phyloP scores from a whole-genome alignment of 2,888 invertebrate species.

The Nowickia ferox region DNA sequence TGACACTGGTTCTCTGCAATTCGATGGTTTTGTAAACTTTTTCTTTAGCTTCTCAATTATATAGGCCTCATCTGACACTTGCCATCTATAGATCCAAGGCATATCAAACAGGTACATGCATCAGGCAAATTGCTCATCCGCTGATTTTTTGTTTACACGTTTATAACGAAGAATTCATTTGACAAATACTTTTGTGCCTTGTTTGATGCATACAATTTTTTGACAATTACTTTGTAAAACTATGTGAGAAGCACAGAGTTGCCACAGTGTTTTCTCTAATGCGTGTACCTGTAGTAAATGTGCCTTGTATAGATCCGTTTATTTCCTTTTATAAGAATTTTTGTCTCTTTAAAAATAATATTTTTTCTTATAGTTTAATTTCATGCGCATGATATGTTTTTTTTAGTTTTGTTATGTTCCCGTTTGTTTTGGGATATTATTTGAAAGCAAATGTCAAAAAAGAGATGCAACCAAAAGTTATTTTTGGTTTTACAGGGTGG shows the following conservation, averaged over 20 bases:
- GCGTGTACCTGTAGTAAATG: no score
- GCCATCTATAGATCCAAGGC: no score
- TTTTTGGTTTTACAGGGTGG: slow-evolving; percentile 12
- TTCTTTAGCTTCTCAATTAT: slow-evolving; percentile 28
- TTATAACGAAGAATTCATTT: no score
- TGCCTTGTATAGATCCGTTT: slow-evolving; percentile 34
- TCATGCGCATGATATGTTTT: slow-evolving; percentile 61
- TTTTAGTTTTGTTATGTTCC: slow-evolving; percentile 12
- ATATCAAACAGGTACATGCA: no score
- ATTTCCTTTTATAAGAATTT: slow-evolving; percentile 20
- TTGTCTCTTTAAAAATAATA: slow-evolving; percentile 7
- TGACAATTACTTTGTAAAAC: no score
- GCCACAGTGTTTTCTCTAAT: no score
- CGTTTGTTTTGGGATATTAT: slow-evolving; percentile 57
- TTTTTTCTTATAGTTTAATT: slow-evolving; percentile 32
- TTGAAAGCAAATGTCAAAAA: slow-evolving; percentile 36
- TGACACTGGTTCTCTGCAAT: slow-evolving; percentile 43
- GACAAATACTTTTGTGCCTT: no score
- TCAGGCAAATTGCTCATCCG: no score
- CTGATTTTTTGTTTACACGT: no score
- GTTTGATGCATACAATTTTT: no score
- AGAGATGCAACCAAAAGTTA: not conserved
- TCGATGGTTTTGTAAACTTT: not conserved
- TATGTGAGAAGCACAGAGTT: no score
- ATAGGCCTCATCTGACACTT: slow-evolving; percentile 41